Base-by-base conservation (phyloP, 2,797 vertebrate genomes). In the Falco concolor region DNA sequence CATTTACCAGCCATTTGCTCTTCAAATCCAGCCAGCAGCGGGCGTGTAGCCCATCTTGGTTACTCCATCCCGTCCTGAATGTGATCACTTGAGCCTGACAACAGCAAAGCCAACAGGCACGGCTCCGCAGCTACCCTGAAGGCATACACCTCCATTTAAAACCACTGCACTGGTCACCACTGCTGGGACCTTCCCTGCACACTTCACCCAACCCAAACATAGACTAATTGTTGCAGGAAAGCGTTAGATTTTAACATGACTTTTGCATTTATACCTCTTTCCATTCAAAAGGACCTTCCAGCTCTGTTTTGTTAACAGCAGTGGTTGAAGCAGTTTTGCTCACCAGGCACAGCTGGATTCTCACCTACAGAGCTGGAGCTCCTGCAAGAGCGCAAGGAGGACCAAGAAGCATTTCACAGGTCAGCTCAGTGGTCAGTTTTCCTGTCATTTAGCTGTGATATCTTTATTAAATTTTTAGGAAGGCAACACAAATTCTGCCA, bases 141-240 rank as follows among this genome's bases (percentile, higher is more conserved):
- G 20, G 10, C 25, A 6, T 0, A 3, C 21, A 17, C 44, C 27
- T 22, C 69, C 12, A 32, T 9, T n/a, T 68, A 38, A 69, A 64
- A 6, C 16, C 69, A 4, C 38, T 1, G 5, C 11, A 1, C 20
- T 5, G 6, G 27, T 54, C 30, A 22, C n/a, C 40, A 7, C 2
- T 1, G 7, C 1, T 28, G 56, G 72, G 32, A 70, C 53, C 30
- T 73, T 28, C 67, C 44, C 32, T 42, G 52, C 84, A 50, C 15
- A 6, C 22, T 30, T 80, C 36, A 32, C 32, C 36, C 27, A 21
- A 9, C 13, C 9, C 42, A 63, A 64, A 28, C 5, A 7, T 2
- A 45, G 49, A 12, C 1, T 10, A 27, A n/a, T 21, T 9, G 11
- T 10, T 32, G 47, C 40, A 42, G 30, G 15, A 25, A 68, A 52